Evolutionary conservation across 2,888 invertebrate genomes (phyloP), one percentile per base, ranked within the genome.

Genomic region (Rhagophthalmus giganteus): DNA sequence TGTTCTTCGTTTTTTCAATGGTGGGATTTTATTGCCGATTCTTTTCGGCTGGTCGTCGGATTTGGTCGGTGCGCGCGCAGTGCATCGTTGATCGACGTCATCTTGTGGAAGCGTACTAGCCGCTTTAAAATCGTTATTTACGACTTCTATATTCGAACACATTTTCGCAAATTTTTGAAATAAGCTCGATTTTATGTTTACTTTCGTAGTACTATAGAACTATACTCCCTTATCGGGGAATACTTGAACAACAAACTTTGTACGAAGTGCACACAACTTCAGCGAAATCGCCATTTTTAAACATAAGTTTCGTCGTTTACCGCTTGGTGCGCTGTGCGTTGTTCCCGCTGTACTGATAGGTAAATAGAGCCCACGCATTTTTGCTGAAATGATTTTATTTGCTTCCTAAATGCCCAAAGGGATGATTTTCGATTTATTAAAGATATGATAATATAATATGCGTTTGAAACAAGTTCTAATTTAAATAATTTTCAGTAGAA

Each of bases 1-100:
- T 37, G 87, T 83, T 70, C 86, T 87, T 67, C 84, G 82, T 71
- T 82, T 85, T 63, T 80, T 80, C 31, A 71, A 70, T 58, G 76
- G 78, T 58, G 76, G 78, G 54, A 69, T 66, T 39, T 75, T 73
- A 32, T 73, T 73, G 67, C 59, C 76, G 75, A 64, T 65, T 68
- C 28, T 69, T 68, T 61, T 77, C 75, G 65, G 62, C 33, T 60
- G 64, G 40, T 59, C 70, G 56, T 74, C 72, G 78, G 77, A 73
- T 73, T 77, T 51, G 32, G 49, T 41, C 38, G 63, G 39, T 66
- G 79, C 80, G 80, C 74, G 69, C 77, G 79, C 58, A 68, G 67
- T 65, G 64, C 62, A 52, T 71, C 68, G 75, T 72, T 73, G 68
- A 65, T 76, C 80, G 79, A 82, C 83, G 81, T 83, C 81, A 81